Base-by-base conservation (phyloP, 2,797 vertebrate species). In the Cryptoblepharus egeriae region DNA sequence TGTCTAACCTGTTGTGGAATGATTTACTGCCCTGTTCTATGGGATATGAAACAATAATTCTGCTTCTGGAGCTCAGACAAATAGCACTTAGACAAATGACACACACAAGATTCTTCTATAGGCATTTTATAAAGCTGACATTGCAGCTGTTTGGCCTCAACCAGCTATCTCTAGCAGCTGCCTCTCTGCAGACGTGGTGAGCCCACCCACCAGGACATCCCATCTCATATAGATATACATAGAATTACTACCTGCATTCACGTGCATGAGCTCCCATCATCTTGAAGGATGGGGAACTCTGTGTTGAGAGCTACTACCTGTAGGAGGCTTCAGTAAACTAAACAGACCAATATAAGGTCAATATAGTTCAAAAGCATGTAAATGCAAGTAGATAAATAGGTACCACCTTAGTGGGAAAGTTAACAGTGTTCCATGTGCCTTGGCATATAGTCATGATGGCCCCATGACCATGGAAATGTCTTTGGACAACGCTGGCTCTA, bases 1-100 rank as follows among this genome's bases (percentile, higher is more conserved):
- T 81, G 88, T 77, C 45, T 82, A 89, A 88, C 86, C 81, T 83
- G 88, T 92, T 88, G 49, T 57, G 55, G 88, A 90, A 82, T 91
- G 55, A 93, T 93, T 92, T 93, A 92, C 64, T 90, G 85, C 88
- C 73, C 89, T 78, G 28, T 70, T 75, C 6, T 86, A 85, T 84
- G 60, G 75, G 80, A 88, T 80, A 86, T 87, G 86, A 91, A 91
- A 91, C 88, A 80, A 90, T 87, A 91, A 91, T 85, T 88, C 71
- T 85, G 30, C 89, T 91, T 90, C 92, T 82, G 88, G 83, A 77
- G 79, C 84, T 83, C 86, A 86, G 85, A 92, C 79, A 89, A 89
- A 16, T 52, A 16, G 13, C 18, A 77, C 84, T 83, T 85, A 86
- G 85, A 92, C 77, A 89, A 89, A 92, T 85, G 84, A 82, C 83